phyloP scores from a whole-genome alignment of 2,888 invertebrate species.

The Liposcelis brunnea region DNA sequence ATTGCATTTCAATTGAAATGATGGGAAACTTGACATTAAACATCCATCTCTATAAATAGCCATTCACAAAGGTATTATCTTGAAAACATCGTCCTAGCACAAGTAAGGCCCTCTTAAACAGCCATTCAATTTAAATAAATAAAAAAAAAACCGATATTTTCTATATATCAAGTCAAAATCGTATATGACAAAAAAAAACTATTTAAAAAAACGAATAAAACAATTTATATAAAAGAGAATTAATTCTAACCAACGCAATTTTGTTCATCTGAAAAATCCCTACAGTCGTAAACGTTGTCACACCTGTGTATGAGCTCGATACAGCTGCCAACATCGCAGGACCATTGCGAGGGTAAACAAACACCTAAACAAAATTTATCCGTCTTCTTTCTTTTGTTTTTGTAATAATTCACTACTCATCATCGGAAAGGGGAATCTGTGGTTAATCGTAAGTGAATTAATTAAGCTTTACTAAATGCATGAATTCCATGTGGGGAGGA shows the following conservation, averaged over 20 bases:
- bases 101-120: too few relatives aligned
- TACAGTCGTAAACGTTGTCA: conserved; percentile 80
- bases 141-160: conserved; percentile 16
- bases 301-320: conserved; percentile 60
- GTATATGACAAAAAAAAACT: conserved; percentile 16
- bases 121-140: conserved; percentile 10
- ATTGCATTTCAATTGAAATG: neutral
- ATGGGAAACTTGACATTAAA: conserved; percentile 7
- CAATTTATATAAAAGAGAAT: conserved; percentile 15
- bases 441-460: too few relatives aligned
- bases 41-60: too few relatives aligned
- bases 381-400: too few relatives aligned
- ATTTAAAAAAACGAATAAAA: conserved; percentile 14
- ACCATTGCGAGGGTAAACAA: conserved; percentile 30
- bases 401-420: too few relatives aligned
- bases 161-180: too few relatives aligned
- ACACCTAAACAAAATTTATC: conserved; percentile 25
- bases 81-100: too few relatives aligned
- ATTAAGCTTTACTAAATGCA: too few relatives aligned
- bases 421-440: too few relatives aligned
- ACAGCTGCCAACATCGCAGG: conserved; percentile 51
- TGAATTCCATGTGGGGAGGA: too few relatives aligned
- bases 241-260: conserved; percentile 52
- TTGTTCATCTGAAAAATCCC: conserved; percentile 80
- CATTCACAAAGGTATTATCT: too few relatives aligned